These are phyloP conservation scores for Eolophus roseicapilla DNA, from an alignment of 2,113 vertebrate genomes.

Conservation along the genomic window DNA sequence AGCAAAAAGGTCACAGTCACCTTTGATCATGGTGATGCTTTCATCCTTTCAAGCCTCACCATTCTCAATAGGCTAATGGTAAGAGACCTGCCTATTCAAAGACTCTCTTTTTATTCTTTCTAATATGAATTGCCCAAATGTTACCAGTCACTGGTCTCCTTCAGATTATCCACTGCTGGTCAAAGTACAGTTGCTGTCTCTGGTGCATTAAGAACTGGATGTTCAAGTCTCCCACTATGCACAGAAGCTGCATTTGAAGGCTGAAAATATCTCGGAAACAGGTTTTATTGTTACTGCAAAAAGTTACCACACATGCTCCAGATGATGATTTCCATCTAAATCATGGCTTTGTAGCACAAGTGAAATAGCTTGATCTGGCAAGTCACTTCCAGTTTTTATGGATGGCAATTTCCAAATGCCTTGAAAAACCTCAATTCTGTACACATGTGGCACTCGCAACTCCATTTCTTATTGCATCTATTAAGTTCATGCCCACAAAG, in stretches of 20 bases:
- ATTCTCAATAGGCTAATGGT: background rate
- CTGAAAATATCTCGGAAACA: background rate
- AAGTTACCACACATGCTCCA: background rate
- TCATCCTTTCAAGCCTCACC: background rate
- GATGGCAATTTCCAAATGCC: background rate
- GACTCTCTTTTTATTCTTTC: background rate
- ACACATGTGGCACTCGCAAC: background rate
- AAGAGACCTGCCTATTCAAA: background rate
- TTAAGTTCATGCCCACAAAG: background rate
- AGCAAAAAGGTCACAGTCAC: background rate
- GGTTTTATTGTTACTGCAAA: background rate
- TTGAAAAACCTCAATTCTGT: background rate
- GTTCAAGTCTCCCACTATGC: background rate
- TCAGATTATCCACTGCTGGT: background rate
- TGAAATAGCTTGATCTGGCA: background rate
- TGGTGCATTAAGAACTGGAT: background rate
- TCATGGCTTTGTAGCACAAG: background rate
- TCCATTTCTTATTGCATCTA: background rate
- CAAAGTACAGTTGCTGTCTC: background rate
- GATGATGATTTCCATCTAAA: slow-evolving; percentile 13
- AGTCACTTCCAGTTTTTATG: background rate
- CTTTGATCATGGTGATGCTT: background rate
- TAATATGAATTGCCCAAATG: background rate
- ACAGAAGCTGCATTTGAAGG: slow-evolving; percentile 18
- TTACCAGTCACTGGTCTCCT: background rate